Conservation (phyloP, 1,140 invertebrate genomes). For the Drosophila dunni region DNA sequence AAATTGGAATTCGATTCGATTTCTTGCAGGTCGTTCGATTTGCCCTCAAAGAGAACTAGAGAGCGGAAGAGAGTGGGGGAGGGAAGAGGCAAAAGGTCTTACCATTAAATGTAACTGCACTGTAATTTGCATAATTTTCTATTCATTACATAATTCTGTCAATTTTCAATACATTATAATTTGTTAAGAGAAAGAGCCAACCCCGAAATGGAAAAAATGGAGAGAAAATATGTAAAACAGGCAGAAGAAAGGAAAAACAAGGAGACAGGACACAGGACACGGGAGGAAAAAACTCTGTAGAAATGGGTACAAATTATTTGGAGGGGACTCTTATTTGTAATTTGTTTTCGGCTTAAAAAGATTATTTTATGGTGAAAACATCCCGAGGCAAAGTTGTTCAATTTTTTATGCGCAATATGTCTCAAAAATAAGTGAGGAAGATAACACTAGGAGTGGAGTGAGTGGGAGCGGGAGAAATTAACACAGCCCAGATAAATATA, state of each 20-base stretch:
- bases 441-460: neutral
- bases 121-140: constrained; percentile 85
- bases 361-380: constrained; percentile 83
- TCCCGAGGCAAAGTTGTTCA: constrained; percentile 62
- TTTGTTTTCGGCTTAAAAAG: constrained; percentile 82
- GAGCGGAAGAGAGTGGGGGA: neutral
- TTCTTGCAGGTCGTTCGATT: constrained; percentile 14
- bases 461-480: constrained; percentile 45
- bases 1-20: constrained; percentile 52
- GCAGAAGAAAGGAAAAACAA: constrained; percentile 32
- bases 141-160: constrained; percentile 85
- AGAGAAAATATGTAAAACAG: constrained; percentile 38
- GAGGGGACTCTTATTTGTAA: constrained; percentile 69
- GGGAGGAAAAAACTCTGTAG: neutral
- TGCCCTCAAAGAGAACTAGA: neutral
- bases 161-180: constrained; percentile 85
- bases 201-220: constrained; percentile 19
- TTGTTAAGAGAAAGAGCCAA: constrained; percentile 69
- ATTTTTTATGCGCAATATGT: constrained; percentile 79
- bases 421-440: constrained; percentile 11
- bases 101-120: constrained; percentile 83
- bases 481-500: constrained; percentile 41
- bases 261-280: too few relatives aligned
- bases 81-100: constrained; percentile 61
- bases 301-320: constrained; percentile 65